Percentiles rank a stretch among this genome's conserved stretches.
Evolutionary conservation across 2,888 invertebrate genomes (phyloP).

Genomic region (Aphelenchoides bicaudatus): DNA sequence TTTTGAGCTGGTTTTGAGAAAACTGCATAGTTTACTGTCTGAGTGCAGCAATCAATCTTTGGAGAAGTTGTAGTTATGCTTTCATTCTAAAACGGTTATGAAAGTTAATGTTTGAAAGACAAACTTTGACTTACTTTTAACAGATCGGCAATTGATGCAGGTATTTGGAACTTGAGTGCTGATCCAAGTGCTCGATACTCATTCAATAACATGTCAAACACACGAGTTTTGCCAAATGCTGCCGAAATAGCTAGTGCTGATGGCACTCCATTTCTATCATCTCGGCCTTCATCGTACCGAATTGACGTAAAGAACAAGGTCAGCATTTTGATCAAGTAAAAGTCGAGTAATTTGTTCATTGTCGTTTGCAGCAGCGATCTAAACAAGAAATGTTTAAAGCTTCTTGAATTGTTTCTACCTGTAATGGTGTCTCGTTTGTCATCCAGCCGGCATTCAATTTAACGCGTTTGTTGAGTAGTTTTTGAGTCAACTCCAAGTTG

Average conservation of each 20-base stretch:
- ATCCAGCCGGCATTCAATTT: constrained; percentile 68
- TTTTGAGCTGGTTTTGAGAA: background rate
- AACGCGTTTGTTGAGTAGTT: constrained; percentile 74
- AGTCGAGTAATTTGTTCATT: constrained; percentile 74
- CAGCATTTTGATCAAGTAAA: constrained; percentile 78
- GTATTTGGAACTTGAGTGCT: constrained; percentile 12
- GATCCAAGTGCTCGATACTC: constrained; percentile 50
- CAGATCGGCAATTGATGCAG: constrained; percentile 7
- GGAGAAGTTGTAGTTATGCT: background rate
- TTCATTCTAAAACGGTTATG: no score
- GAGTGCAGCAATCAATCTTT: background rate
- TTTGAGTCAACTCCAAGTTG: constrained; percentile 61
- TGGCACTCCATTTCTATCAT: constrained; percentile 68
- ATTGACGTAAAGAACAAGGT: constrained; percentile 81
- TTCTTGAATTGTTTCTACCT: constrained; percentile 70
- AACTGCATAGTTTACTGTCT: background rate
- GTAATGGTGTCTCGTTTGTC: constrained; percentile 80
- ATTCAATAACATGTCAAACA: constrained; percentile 75
- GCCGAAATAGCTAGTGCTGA: constrained; percentile 85
- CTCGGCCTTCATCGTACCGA: constrained; percentile 33
- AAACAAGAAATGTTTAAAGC: background rate
- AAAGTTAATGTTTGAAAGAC: no score
- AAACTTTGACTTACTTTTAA: no score
- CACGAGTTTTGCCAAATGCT: constrained; percentile 77
- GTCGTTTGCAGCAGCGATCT: constrained; percentile 39